phyloP scores from a whole-genome alignment of 1,140 invertebrate species.

The Limonius californicus region DNA sequence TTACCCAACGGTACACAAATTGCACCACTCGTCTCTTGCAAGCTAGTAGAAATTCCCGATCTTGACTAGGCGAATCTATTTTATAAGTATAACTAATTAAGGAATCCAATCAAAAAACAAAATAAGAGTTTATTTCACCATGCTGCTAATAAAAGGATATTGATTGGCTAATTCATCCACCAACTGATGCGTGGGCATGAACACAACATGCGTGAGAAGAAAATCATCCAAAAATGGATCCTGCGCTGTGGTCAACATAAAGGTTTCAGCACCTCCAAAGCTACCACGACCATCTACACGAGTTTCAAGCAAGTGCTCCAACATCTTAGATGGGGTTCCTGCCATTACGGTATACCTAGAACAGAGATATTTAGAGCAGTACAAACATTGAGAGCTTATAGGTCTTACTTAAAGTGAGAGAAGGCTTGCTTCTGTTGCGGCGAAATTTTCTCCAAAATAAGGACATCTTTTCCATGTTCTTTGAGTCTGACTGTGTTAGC shows the following conservation, averaged over 20 bases:
- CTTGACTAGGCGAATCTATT: slow-evolving; percentile 58
- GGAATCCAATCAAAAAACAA: too few species aligned
- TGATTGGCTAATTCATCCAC: slow-evolving; percentile 72
- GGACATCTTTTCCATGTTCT: slow-evolving; percentile 82
- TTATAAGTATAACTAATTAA: slow-evolving; percentile 56
- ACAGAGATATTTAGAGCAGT: too few species aligned
- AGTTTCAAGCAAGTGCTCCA: slow-evolving; percentile 83
- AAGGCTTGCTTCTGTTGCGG: slow-evolving; percentile 46
- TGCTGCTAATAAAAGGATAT: slow-evolving; percentile 61
- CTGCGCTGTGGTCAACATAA: slow-evolving; percentile 41
- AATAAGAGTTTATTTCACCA: slow-evolving; percentile 7
- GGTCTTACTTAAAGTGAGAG: slow-evolving; percentile 61
- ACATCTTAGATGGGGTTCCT: slow-evolving; percentile 82
- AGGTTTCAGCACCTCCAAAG: slow-evolving; percentile 48
- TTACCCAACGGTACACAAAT: slow-evolving; percentile 77
- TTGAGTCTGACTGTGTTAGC: slow-evolving; percentile 84
- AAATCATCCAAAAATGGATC: slow-evolving; percentile 83
- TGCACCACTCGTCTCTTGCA: slow-evolving; percentile 74
- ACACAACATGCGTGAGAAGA: slow-evolving; percentile 82
- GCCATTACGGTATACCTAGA: slow-evolving; percentile 84
- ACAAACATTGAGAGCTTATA: too few species aligned
- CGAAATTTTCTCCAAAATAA: slow-evolving; percentile 76
- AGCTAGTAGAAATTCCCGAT: slow-evolving; percentile 68
- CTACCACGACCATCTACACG: slow-evolving; percentile 59
- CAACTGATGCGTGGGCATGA: slow-evolving; percentile 74